Evolutionary conservation across 2,113 vertebrate genomes (phyloP).

Genomic region (Alligator mississippiensis): DNA sequence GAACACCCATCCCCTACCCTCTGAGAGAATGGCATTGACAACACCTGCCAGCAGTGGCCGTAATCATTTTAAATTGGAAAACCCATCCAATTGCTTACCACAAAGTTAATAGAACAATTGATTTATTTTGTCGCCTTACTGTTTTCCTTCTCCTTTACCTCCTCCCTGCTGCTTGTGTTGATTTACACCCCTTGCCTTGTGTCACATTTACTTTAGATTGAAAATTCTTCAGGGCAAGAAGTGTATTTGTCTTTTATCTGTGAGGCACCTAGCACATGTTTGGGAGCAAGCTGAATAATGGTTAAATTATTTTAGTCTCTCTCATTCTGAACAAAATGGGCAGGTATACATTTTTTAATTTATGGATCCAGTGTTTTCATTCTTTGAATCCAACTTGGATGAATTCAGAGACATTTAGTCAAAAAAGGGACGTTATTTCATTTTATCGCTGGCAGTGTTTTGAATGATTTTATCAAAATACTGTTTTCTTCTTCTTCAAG

Average conservation of each 20-base stretch:
- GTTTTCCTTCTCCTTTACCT: not conserved
- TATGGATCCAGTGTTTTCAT: not conserved
- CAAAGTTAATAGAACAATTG: not conserved
- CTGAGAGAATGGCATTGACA: too few species aligned
- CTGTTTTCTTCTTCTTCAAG: not conserved
- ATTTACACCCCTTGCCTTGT: fast-evolving
- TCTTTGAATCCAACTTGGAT: fast-evolving
- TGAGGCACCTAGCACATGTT: not conserved
- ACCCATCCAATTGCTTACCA: not conserved
- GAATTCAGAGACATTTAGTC: fast-evolving
- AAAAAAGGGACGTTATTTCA: not conserved
- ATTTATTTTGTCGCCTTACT: not conserved
- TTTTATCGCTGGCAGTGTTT: not conserved
- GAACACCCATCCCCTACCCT: too few species aligned
- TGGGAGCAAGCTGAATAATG: not conserved
- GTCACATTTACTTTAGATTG: not conserved
- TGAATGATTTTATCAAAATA: not conserved
- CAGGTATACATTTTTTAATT: fast-evolving
- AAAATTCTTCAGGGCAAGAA: not conserved
- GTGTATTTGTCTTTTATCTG: not conserved
- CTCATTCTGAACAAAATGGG: not conserved
- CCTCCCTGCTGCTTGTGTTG: not conserved
- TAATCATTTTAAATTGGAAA: too few species aligned
- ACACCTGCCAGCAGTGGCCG: too few species aligned
- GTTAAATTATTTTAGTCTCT: not conserved